Base-by-base conservation (phyloP, 2,113 vertebrate genomes). In the Notiomystis cincta region DNA sequence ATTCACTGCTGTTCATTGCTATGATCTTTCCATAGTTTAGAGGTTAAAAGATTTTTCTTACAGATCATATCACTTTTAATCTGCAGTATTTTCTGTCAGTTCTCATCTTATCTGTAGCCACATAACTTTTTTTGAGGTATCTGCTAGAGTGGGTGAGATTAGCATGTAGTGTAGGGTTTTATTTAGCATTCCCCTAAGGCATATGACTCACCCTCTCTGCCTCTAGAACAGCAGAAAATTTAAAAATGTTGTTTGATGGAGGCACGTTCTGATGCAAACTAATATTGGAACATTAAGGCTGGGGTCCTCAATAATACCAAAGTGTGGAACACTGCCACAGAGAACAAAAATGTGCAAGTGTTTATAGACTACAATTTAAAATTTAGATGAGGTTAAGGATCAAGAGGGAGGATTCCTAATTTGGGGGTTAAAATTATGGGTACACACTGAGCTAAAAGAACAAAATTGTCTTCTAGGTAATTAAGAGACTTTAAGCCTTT, bases 181-280 rank as follows among this genome's bases (percentile, higher is more conserved):
- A 95, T 95, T 91, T 95, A 94, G 80, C 71, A 37, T 91, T 95
- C 58, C 76, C 54, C 51, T 21, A 57, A 88, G 89, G 77, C 80
- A 22, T 81, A 81, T 95, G 76, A 89, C 50, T 96, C 91, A 95
- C 16, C 20, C 7, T 0, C 76, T 92, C 73, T 92, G 53, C 33
- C 28, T 91, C 67, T 89, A 87, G 40, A 90, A 57, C 40, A 86
- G 80, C 37, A 92, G 50, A 72, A 65, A 86, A 61, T n/a, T 89
- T 86, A 40, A 54, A 51, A 90, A 90, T 70, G 58, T 89, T 90
- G 31, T 27, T 80, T 91, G 57, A 27, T 37, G 53, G 40, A 61
- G 37, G 31, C 54, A 83, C 1, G 3, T 89, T 82, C 44, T 83
- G 40, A 65, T 80, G 50, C 45, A 69, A 73, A 61, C n/a, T 81